Evolutionary conservation across 2,797 vertebrate species (phyloP).

Genomic region (Pangasius sanitwongsei): DNA sequence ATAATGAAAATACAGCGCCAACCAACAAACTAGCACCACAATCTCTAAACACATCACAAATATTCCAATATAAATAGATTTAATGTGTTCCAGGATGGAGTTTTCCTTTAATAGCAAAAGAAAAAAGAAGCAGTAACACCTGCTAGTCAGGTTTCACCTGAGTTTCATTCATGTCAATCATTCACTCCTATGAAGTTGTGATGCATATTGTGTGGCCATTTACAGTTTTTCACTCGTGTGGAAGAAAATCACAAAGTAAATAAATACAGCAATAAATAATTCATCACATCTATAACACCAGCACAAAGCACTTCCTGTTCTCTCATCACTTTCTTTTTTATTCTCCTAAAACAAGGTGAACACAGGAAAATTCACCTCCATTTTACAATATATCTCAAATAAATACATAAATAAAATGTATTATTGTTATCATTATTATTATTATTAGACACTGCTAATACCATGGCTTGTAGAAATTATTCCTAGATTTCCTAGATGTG

Average conservation of each 20-base stretch:
- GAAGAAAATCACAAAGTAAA: neutral
- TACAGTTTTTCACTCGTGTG: neutral
- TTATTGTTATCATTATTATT: neutral
- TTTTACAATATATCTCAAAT: neutral
- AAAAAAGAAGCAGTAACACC: neutral
- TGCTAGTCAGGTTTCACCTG: neutral
- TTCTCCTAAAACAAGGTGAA: neutral
- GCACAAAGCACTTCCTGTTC: conserved; percentile 19
- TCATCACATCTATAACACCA: neutral
- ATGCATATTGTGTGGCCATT: neutral
- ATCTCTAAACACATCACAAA: neutral
- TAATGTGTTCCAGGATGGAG: neutral
- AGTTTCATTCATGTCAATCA: neutral
- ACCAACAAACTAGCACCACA: neutral
- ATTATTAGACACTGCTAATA: neutral
- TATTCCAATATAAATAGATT: neutral
- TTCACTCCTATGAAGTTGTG: neutral
- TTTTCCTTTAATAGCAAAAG: neutral
- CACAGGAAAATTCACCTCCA: neutral
- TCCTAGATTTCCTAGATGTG: neutral
- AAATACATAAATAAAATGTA: neutral
- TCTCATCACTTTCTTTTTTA: neutral
- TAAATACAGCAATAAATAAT: conserved; percentile 1
- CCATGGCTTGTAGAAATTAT: neutral
- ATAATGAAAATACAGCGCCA: neutral